phyloP scores from a whole-genome alignment of 2,888 invertebrate species.

The Blera fallax region DNA sequence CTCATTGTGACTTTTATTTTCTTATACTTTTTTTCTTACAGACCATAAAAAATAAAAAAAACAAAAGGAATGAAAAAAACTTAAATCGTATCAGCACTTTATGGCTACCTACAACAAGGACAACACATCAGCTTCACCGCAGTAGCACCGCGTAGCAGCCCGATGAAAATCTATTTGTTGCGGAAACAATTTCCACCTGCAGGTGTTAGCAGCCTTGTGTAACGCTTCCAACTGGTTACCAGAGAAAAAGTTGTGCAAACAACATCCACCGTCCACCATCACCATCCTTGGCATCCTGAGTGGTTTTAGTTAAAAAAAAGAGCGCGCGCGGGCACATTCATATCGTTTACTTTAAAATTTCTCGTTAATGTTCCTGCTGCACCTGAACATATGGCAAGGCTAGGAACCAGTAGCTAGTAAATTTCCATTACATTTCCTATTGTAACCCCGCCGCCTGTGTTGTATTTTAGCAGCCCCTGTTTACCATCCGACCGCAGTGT shows the following conservation, averaged over 20 bases:
- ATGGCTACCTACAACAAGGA: constrained; percentile 51
- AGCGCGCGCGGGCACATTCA: constrained; percentile 45
- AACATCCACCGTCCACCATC: not conserved
- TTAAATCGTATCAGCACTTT: constrained; percentile 37
- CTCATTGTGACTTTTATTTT: constrained; percentile 39
- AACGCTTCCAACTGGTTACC: constrained; percentile 21
- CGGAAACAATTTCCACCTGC: constrained; percentile 66
- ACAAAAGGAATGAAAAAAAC: constrained; percentile 44
- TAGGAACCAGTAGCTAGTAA: constrained; percentile 45
- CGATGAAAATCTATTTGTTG: constrained; percentile 64
- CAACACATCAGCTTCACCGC: constrained; percentile 42
- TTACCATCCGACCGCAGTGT: constrained; percentile 35
- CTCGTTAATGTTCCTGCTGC: constrained; percentile 60
- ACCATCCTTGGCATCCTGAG: too few relatives aligned
- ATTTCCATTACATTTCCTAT: constrained; percentile 70
- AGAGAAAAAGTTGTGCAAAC: constrained; percentile 31
- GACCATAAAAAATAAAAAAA: constrained; percentile 20
- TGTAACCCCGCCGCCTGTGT: constrained; percentile 12
- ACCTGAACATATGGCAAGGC: constrained; percentile 39
- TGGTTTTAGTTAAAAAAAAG: not conserved
- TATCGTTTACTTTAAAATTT: constrained; percentile 61
- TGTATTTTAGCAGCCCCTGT: constrained; percentile 15
- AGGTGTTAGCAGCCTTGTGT: constrained; percentile 54
- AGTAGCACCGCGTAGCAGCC: not conserved
- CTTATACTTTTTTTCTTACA: not conserved